phyloP scores from a whole-genome alignment of 1,140 invertebrate species.

The Pectinophora gossypiella region DNA sequence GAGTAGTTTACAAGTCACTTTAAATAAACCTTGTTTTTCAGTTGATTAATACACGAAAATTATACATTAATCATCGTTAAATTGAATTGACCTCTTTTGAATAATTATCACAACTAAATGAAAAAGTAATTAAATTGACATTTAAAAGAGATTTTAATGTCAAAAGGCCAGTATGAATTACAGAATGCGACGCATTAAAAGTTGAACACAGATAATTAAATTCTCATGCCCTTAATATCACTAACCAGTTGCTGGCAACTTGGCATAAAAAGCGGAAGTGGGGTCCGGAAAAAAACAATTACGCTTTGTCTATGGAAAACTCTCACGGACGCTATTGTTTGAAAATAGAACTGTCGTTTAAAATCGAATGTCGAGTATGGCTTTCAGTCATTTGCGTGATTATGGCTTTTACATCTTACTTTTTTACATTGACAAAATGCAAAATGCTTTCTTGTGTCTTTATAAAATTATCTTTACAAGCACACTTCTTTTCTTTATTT shows the following conservation, averaged over 20 bases:
- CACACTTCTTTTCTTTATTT: too few relatives aligned
- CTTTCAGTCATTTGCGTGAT: neutral
- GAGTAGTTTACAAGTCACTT: too few relatives aligned
- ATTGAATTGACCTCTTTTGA: too few relatives aligned
- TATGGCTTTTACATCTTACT: neutral
- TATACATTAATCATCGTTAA: too few relatives aligned
- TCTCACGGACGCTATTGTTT: conserved; percentile 6
- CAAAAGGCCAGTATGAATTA: too few relatives aligned
- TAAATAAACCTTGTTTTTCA: too few relatives aligned
- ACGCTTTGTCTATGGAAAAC: conserved; percentile 18
- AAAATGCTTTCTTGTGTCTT: too few relatives aligned
- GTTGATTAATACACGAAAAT: too few relatives aligned
- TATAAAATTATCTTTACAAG: too few relatives aligned
- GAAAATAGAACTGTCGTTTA: conserved; percentile 16
- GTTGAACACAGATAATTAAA: neutral
- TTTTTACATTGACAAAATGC: too few relatives aligned
- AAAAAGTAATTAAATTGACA: neutral
- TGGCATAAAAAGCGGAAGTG: neutral
- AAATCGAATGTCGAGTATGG: neutral
- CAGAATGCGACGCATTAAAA: too few relatives aligned
- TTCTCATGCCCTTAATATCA: neutral
- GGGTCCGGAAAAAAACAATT: conserved; percentile 17
- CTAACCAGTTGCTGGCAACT: neutral
- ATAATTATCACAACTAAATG: too few relatives aligned
- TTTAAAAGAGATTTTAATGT: neutral